Percentiles rank a stretch among this genome's conserved stretches.
Evolutionary conservation across 2,113 vertebrate species (phyloP).

Genomic region (Etia nguti): DNA sequence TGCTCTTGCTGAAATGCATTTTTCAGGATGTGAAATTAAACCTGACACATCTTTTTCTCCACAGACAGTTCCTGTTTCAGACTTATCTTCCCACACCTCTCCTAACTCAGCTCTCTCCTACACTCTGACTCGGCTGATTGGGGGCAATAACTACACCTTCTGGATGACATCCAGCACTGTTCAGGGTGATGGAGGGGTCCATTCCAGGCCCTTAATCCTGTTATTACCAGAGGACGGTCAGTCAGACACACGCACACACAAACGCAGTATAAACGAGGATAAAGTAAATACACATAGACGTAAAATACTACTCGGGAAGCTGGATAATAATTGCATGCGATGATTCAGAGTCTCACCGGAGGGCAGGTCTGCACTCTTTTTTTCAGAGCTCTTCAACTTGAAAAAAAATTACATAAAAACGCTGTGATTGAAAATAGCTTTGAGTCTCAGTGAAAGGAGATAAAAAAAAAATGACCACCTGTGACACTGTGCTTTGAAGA

Average conservation of each 20-base stretch:
- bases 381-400: conserved; percentile 47
- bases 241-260: conserved; percentile 43
- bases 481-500: conserved; percentile 8
- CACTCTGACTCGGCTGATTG: conserved; percentile 53
- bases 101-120: conserved; percentile 14
- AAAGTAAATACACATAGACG: background rate
- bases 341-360: background rate
- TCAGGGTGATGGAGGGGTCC: conserved; percentile 83
- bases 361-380: conserved; percentile 55
- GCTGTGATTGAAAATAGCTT: conserved; percentile 51
- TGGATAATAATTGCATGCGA: background rate
- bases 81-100: background rate
- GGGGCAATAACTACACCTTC: conserved; percentile 67
- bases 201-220: conserved; percentile 76
- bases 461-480: conserved; percentile 56
- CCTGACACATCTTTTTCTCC: background rate
- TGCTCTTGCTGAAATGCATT: background rate
- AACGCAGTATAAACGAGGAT: background rate
- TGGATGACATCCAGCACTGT: conserved; percentile 85
- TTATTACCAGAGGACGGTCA: conserved; percentile 81
- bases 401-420: conserved; percentile 70
- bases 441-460: conserved; percentile 61
- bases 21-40: background rate
- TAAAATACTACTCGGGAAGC: background rate
- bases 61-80: conserved; percentile 52